These are phyloP conservation scores for Mola mola DNA, from an alignment of 2,113 vertebrate genomes.

Conservation along the genomic window DNA sequence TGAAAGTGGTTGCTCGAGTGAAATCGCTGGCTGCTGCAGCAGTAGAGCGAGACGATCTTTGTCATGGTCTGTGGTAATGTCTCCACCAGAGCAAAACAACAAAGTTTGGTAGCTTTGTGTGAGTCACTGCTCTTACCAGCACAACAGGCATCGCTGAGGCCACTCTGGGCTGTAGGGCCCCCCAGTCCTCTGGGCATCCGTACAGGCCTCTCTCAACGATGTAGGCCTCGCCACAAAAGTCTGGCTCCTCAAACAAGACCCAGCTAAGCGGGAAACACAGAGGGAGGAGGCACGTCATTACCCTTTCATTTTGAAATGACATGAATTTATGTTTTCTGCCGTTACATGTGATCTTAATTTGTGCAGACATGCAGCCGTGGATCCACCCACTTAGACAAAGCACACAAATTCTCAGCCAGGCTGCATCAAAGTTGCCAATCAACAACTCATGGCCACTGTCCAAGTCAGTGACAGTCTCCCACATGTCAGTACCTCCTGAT, in stretches of 20 bases:
- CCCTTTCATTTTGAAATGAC: background rate
- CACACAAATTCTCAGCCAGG: too few relatives aligned
- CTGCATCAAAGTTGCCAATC: too few relatives aligned
- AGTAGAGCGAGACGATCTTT: too few relatives aligned
- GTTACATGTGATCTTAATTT: background rate
- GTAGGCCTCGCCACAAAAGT: constrained; percentile 89
- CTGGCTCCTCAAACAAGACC: constrained; percentile 90
- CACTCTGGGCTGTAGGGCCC: constrained; percentile 82
- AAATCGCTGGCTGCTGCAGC: too few relatives aligned
- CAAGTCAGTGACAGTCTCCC: too few relatives aligned
- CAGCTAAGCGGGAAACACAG: constrained; percentile 81
- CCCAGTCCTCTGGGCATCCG: constrained; percentile 89
- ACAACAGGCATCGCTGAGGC: constrained; percentile 88
- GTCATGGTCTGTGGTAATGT: too few relatives aligned
- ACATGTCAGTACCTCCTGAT: too few relatives aligned
- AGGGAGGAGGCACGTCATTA: constrained; percentile 10
- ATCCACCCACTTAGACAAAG: too few relatives aligned
- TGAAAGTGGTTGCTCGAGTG: background rate
- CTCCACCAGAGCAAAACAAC: background rate
- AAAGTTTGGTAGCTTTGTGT: constrained; percentile 1
- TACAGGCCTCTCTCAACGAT: constrained; percentile 92
- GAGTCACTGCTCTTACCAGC: constrained; percentile 81
- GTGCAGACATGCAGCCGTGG: too few relatives aligned
- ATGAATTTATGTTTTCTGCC: background rate
- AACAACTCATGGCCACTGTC: too few relatives aligned